phyloP scores from a whole-genome alignment of 1,140 invertebrate genomes.

The Lepidurus couesii region DNA sequence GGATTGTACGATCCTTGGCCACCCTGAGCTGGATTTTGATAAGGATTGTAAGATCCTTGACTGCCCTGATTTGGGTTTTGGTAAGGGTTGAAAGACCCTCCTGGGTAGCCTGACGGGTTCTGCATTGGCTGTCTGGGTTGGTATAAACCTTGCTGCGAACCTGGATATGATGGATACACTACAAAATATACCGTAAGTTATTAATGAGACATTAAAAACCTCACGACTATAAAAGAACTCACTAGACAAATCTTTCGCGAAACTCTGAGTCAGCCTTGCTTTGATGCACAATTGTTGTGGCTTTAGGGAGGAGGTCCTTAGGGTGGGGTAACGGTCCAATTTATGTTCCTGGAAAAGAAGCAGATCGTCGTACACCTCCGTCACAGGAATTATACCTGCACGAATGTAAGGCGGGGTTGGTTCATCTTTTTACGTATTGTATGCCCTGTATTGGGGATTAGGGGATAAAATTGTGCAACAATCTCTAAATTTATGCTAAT shows the following conservation, averaged over 20 bases:
- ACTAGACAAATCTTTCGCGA: not conserved
- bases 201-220: not conserved
- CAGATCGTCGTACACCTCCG: no score
- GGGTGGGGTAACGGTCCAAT: not conserved
- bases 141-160: not conserved
- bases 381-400: no score
- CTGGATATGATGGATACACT: conserved; percentile 9
- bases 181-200: not conserved
- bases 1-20: conserved; percentile 5
- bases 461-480: no score
- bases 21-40: not conserved
- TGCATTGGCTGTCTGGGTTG: conserved; percentile 5
- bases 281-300: not conserved
- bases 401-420: no score
- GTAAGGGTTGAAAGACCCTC: not conserved
- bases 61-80: not conserved
- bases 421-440: no score
- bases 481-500: no score
- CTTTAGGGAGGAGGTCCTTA: not conserved
- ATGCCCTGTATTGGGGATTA: no score
- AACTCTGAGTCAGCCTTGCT: not conserved
- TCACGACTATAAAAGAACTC: not conserved
- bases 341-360: no score
- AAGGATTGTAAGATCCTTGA: not conserved
- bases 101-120: not conserved